phyloP scores from a whole-genome alignment of 2,888 invertebrate genomes.

The Pseudococcus viburni region DNA sequence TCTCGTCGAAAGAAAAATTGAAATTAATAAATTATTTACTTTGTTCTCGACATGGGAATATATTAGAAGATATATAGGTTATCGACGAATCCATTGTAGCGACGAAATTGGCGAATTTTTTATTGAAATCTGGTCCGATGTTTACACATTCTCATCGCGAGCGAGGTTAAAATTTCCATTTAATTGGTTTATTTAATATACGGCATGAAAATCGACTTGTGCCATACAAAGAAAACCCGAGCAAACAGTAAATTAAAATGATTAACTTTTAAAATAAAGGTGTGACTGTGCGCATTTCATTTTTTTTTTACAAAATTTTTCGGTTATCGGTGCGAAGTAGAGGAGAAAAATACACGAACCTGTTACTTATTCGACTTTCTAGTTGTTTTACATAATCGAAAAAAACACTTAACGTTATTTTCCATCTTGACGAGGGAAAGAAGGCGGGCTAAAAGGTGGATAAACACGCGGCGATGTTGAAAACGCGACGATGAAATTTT shows the following conservation, averaged over 20 bases:
- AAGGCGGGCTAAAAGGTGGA: not conserved
- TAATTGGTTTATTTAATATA: constrained; percentile 43
- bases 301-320: constrained; percentile 29
- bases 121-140: not conserved
- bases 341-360: not conserved
- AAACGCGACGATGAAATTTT: constrained; percentile 24
- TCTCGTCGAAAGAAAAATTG: not conserved
- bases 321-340: not conserved
- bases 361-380: constrained; percentile 26
- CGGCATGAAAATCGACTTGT: not conserved
- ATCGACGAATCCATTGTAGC: not conserved
- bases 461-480: not conserved
- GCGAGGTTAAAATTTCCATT: constrained; percentile 22
- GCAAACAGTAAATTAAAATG: constrained; percentile 43
- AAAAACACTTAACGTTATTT: constrained; percentile 47
- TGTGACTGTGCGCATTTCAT: constrained; percentile 1
- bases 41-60: constrained; percentile 10
- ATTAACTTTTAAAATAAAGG: constrained; percentile 39
- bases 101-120: constrained; percentile 14
- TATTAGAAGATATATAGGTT: constrained; percentile 25
- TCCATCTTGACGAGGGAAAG: not conserved
- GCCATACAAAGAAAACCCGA: constrained; percentile 11
- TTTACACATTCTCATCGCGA: constrained; percentile 10
- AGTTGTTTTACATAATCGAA: constrained; percentile 50
- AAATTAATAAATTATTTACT: constrained; percentile 37